Evolutionary conservation across 2,888 invertebrate species (phyloP).

Genomic region (Leucophenga maculata): DNA sequence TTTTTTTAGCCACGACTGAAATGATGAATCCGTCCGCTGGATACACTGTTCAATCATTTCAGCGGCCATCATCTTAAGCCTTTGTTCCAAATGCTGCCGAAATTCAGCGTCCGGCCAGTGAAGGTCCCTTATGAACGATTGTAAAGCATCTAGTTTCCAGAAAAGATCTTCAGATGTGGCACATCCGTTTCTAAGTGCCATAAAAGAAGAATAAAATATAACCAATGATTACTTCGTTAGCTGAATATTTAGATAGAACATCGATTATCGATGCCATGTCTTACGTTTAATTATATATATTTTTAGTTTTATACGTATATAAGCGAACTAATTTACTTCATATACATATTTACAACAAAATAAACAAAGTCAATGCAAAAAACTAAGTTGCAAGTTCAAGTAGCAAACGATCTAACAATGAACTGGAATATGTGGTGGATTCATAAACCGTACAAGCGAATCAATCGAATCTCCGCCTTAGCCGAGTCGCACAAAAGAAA

Average conservation of each 20-base stretch:
- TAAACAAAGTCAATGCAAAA: slow-evolving; percentile 2
- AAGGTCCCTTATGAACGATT: slow-evolving; percentile 96
- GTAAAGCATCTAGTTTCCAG: slow-evolving; percentile 98
- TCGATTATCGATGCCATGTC: too few species aligned
- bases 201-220: slow-evolving; percentile 17
- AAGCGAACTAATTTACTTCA: background rate
- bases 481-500: background rate
- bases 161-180: slow-evolving; percentile 98
- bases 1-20: slow-evolving; percentile 94
- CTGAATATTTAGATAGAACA: too few species aligned
- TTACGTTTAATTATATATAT: too few species aligned
- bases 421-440: background rate
- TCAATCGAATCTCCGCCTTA: background rate
- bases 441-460: background rate
- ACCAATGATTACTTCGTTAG: too few species aligned
- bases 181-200: slow-evolving; percentile 86
- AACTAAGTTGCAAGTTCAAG: background rate
- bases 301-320: too few species aligned
- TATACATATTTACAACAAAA: slow-evolving; percentile 8
- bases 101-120: slow-evolving; percentile 99
- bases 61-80: slow-evolving; percentile 97
- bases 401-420: slow-evolving; percentile 1
- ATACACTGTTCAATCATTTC: slow-evolving; percentile 99
- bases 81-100: slow-evolving; percentile 94
- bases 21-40: slow-evolving; percentile 89